Conservation (phyloP, 2,888 invertebrate species). For the Tryphoninae sp. region DNA sequence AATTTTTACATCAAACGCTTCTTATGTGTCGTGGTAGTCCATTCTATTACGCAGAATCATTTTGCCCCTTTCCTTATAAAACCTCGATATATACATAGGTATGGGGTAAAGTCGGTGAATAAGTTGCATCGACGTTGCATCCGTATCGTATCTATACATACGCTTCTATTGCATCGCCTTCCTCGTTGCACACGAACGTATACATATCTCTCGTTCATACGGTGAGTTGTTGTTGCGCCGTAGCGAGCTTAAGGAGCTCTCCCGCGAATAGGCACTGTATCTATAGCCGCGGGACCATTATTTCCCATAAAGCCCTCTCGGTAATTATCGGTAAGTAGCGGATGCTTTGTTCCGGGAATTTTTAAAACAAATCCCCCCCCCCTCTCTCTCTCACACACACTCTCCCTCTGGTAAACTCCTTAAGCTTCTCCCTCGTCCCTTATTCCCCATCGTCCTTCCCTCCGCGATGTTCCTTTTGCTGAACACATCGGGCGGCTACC, state of each 20-base stretch:
- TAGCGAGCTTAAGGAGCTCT: constrained; percentile 54
- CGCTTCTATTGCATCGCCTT: constrained; percentile 55
- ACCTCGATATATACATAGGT: constrained; percentile 15
- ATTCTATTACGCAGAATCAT: background rate
- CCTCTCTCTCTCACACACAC: background rate
- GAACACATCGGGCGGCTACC: constrained; percentile 32
- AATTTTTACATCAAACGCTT: too few relatives aligned
- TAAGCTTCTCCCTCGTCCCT: background rate
- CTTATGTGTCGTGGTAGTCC: background rate
- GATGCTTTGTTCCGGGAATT: constrained; percentile 65
- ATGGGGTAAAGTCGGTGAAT: constrained; percentile 30
- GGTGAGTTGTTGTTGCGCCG: constrained; percentile 29
- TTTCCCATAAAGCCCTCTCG: constrained; percentile 65
- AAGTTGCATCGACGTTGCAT: constrained; percentile 42
- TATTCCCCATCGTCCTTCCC: background rate
- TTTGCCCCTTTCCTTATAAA: background rate
- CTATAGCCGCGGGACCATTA: constrained; percentile 59
- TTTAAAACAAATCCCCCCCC: constrained; percentile 11
- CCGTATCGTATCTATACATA: constrained; percentile 38
- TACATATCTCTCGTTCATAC: constrained; percentile 56
- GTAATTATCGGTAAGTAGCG: constrained; percentile 66
- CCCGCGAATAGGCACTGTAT: constrained; percentile 32
- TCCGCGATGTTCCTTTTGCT: constrained; percentile 25
- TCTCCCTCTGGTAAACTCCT: constrained; percentile 13
- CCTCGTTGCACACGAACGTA: constrained; percentile 42